Evolutionary conservation across 2,888 invertebrate genomes (phyloP).

Genomic region (Dolichomitus sp.): DNA sequence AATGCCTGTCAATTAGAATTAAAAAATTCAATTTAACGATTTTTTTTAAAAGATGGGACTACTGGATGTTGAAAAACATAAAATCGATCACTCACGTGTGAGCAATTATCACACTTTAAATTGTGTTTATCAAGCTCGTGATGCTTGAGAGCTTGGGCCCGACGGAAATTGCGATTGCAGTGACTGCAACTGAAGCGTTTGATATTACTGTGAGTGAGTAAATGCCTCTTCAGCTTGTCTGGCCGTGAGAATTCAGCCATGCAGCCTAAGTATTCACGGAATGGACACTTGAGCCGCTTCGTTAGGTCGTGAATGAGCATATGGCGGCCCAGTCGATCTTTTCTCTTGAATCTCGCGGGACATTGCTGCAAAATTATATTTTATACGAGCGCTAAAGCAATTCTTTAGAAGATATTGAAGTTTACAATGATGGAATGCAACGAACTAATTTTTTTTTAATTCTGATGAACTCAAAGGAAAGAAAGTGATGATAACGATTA

Average conservation of each 20-base stretch:
- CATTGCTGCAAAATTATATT: constrained; percentile 85
- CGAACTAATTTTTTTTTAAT: background rate
- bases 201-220: constrained; percentile 88
- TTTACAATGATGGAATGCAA: background rate
- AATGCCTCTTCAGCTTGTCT: constrained; percentile 89
- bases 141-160: constrained; percentile 83
- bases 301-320: constrained; percentile 89
- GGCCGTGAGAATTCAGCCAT: constrained; percentile 89
- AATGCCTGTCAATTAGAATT: constrained; percentile 75
- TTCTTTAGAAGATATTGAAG: background rate
- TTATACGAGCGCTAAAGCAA: background rate
- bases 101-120: constrained; percentile 83
- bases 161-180: constrained; percentile 83
- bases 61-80: background rate
- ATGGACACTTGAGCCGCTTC: constrained; percentile 90
- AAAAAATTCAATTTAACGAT: background rate
- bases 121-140: constrained; percentile 83
- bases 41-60: background rate
- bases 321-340: constrained; percentile 90
- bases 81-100: constrained; percentile 77
- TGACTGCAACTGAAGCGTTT: constrained; percentile 83
- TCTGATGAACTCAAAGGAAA: too few relatives aligned
- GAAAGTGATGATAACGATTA: too few relatives aligned
- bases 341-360: constrained; percentile 89
- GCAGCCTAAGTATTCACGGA: constrained; percentile 88